Base-by-base conservation (phyloP, 1,140 invertebrate species). In the Pemphigus obesinymphae region DNA sequence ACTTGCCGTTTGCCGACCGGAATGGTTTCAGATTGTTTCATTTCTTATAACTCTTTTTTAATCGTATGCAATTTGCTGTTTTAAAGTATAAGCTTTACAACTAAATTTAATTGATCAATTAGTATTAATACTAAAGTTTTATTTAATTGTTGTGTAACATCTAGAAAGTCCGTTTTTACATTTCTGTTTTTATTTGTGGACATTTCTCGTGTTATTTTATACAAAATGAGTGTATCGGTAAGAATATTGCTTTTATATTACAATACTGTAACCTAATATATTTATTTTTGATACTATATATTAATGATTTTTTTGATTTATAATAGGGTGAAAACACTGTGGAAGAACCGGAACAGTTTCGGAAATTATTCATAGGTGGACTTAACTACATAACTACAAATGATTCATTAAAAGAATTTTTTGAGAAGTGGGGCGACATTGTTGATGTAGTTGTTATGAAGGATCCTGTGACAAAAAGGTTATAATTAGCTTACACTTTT, bases 381-480 rank as follows among this genome's bases (percentile, higher is more conserved):
- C 88, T 99, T 26, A 96, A 97, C 85, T 97, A 97, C 85, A 92
- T 95, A 85, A 99, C 97, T 26, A 96, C 94, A 23, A 97, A 99
- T 87, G 94, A 97, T 48, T 94, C 93, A 20, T 87, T 99, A 2
- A 97, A 97, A 85, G 92, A 92, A 82, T 96, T 98, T 88, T 99
- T 98, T 89, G 93, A 94, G 85, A 92, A 98, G 90, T 99, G 94
- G 94, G 98, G 98, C 40, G 96, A 97, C 86, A 96, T 99, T 83
- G 94, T 97, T 0, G 97, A 99, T 89, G 96, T 97, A 43, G 96
- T 99, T 26, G 97, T 99, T 0, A 99, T 99, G 97, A 96, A 96
- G 85, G 97, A 99, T 88, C 94, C 96, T 1, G 92, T 94, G 84
- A 97, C 97, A 0, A 95, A 94, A 84, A 88, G 93, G 85, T 86